These are phyloP conservation scores for Nannoperca australis DNA, from an alignment of 2,797 vertebrate genomes.

Conservation along the genomic window DNA sequence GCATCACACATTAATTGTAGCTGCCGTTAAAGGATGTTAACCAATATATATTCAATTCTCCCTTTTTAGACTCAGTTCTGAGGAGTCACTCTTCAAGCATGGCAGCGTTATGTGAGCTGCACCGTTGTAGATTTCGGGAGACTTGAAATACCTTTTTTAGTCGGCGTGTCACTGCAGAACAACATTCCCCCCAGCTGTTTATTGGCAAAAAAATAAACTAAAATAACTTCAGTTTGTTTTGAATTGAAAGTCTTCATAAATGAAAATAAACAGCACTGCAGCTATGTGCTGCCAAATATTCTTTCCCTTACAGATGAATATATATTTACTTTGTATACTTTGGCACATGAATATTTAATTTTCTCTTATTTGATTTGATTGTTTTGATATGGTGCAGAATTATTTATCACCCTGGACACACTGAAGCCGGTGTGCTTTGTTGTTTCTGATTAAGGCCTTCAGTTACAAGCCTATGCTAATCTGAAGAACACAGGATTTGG, in stretches of 20 bases:
- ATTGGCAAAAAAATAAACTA: slow-evolving; percentile 86
- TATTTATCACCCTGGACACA: slow-evolving; percentile 71
- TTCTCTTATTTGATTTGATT: slow-evolving; percentile 62
- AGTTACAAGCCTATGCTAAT: slow-evolving; percentile 79
- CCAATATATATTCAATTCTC: slow-evolving; percentile 88
- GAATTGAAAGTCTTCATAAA: slow-evolving; percentile 88
- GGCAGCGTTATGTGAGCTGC: slow-evolving; percentile 69
- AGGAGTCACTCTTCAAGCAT: slow-evolving; percentile 82
- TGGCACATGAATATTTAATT: slow-evolving; percentile 60
- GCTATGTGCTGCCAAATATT: slow-evolving; percentile 68
- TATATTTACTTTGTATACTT: slow-evolving; percentile 75
- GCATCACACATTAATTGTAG: slow-evolving; percentile 81
- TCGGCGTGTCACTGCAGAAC: slow-evolving; percentile 78
- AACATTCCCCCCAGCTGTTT: slow-evolving; percentile 86
- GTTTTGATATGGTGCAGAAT: slow-evolving; percentile 75
- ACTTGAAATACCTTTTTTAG: slow-evolving; percentile 84
- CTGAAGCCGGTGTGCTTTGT: slow-evolving; percentile 48
- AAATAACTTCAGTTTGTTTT: slow-evolving; percentile 91
- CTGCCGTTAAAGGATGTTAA: slow-evolving; percentile 83
- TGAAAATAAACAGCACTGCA: slow-evolving; percentile 88
- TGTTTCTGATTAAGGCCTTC: slow-evolving; percentile 76
- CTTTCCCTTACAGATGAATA: slow-evolving; percentile 58
- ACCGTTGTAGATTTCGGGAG: slow-evolving; percentile 74
- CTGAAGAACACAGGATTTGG: slow-evolving; percentile 56
- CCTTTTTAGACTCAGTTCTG: slow-evolving; percentile 85